Evolutionary conservation across 2,113 vertebrate genomes (phyloP), one percentile per base, ranked within the genome.

Genomic region (Periophthalmus modestus): DNA sequence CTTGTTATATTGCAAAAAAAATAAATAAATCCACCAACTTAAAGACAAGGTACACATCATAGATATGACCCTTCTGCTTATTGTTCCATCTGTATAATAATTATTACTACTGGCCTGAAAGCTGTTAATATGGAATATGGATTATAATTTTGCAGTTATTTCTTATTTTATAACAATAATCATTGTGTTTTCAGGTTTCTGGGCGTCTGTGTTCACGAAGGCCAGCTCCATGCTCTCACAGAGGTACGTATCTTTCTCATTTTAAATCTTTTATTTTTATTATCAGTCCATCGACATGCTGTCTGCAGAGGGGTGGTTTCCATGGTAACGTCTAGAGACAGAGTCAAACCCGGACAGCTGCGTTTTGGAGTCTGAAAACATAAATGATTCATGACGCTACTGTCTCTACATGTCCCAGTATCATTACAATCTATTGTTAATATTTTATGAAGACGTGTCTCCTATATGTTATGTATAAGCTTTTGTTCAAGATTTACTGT

Each of bases 181-280:
- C 16, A 65, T 48, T 77, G 21, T 66, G 5, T 77, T 33, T 7
- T 16, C 87, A 98, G 96, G 93, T 97, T 97, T 86, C 95, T 97
- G 82, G 97, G 97, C 0, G 97, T 97, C 58, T 98, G 97, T 68
- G 97, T 98, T 19, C 96, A 98, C 68, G 95, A 98, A 83, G 97
- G 96, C 55, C 97, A 98, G 73, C 94, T 98, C 73, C 97, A 98
- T 1, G 96, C 96, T 0, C 92, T 98, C 71, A 97, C 96, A 0
- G 97, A 98, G 97, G 97, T 98, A 90, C 79, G n/a, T n/a, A 15
- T 28, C 28, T 18, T 5, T 52, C 6, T 4, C 28, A 7, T 2
- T 66, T 24, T 33, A 7, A 65, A 2, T 16, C 24, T 9, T 66
- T 70, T 7, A 14, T 50, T 33, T 10, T 46, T 33, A 43, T 7